phyloP scores from a whole-genome alignment of 2,113 vertebrate genomes.

The Miniopterus natalensis region DNA sequence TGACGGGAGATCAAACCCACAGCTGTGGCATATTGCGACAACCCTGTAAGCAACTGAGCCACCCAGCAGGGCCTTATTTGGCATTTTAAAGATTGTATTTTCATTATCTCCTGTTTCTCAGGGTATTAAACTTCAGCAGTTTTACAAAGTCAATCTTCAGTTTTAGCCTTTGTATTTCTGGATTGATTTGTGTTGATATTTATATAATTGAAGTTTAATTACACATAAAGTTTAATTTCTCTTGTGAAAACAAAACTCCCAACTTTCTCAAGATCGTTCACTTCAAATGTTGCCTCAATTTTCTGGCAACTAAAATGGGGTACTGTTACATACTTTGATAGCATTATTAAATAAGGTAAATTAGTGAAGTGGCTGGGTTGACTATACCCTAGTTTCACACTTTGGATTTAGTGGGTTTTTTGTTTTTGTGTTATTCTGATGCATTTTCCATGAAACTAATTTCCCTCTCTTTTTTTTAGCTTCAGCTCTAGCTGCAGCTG shows the following conservation, averaged over 20 bases:
- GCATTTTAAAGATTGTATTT: not conserved
- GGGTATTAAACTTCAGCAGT: not conserved
- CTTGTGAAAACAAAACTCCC: not conserved
- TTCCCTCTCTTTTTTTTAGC: conserved; percentile 59
- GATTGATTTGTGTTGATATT: not conserved
- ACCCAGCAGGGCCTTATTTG: not conserved
- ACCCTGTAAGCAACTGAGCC: too few relatives aligned
- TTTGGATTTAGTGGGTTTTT: not conserved
- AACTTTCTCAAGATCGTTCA: not conserved
- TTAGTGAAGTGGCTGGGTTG: not conserved
- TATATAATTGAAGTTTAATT: not conserved
- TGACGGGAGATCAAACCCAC: not conserved
- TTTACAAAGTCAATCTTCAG: not conserved
- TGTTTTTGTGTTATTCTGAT: not conserved
- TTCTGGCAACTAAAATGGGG: not conserved
- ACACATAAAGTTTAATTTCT: not conserved
- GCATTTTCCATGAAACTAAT: conserved; percentile 72
- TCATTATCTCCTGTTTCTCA: not conserved
- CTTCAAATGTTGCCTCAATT: not conserved
- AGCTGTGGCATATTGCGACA: not conserved
- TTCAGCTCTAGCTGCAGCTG: conserved; percentile 90
- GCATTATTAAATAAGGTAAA: not conserved
- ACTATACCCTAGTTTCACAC: not conserved
- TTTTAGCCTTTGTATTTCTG: not conserved
- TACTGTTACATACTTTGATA: not conserved